Percentiles rank a stretch among this genome's conserved stretches.
Conservation (phyloP, 2,888 invertebrate species). For the Parapristionchus giblindavisi region DNA sequence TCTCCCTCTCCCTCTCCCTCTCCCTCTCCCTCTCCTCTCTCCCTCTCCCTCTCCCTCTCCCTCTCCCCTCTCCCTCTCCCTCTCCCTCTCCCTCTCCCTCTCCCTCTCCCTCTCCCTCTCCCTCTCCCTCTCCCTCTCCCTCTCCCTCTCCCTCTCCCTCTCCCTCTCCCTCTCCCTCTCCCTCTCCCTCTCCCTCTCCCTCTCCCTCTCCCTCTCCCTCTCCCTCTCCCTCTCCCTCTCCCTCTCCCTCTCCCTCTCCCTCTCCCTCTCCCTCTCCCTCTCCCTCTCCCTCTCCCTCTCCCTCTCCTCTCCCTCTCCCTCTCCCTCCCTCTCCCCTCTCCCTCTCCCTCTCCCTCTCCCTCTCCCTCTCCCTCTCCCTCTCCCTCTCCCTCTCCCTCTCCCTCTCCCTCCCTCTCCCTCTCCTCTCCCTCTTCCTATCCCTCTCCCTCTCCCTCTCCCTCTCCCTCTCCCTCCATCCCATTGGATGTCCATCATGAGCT, state of each 20-base stretch:
- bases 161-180: constrained; percentile 9
- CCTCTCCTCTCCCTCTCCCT: not conserved
- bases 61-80: not conserved
- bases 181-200: constrained; percentile 35
- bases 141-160: not conserved
- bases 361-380: too few species aligned
- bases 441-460: too few species aligned
- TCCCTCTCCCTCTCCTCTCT: constrained; percentile 2
- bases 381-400: too few species aligned
- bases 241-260: not conserved
- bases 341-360: constrained; percentile 36
- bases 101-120: not conserved
- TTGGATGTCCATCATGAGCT: too few species aligned
- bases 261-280: too few species aligned
- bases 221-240: too few species aligned
- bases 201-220: too few species aligned
- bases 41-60: constrained; percentile 7
- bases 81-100: not conserved
- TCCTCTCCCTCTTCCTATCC: too few species aligned
- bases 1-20: constrained; percentile 22
- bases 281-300: constrained; percentile 3
- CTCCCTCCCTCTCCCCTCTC: constrained; percentile 19
- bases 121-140: not conserved
- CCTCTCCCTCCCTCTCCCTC: not conserved
- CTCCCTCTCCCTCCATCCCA: too few species aligned